phyloP scores from a whole-genome alignment of 2,113 vertebrate species.

The Melanerpes aurifrons region DNA sequence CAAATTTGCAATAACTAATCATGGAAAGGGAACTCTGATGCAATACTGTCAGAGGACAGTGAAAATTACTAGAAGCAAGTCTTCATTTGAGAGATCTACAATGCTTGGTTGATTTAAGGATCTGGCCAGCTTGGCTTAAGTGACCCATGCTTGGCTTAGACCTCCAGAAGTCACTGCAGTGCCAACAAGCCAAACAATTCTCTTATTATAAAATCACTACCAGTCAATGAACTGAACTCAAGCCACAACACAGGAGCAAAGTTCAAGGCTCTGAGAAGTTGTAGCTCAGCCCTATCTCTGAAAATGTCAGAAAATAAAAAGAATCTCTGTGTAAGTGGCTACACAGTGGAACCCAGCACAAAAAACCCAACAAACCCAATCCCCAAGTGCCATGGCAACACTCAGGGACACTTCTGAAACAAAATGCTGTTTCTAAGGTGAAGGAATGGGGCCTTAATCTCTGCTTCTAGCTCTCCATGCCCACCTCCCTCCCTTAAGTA shows the following conservation, averaged over 20 bases:
- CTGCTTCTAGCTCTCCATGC: not conserved
- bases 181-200: constrained; percentile 33
- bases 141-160: not conserved
- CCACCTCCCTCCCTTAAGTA: not conserved
- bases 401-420: constrained; percentile 5
- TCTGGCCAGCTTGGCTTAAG: constrained; percentile 27
- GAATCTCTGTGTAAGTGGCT: not conserved
- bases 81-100: constrained; percentile 47
- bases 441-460: constrained; percentile 40
- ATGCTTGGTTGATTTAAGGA: constrained; percentile 24
- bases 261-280: constrained; percentile 48
- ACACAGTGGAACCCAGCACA: not conserved
- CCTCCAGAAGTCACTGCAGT: constrained; percentile 7
- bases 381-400: constrained; percentile 33
- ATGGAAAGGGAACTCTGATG: constrained; percentile 29
- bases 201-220: constrained; percentile 55
- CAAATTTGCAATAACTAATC: constrained; percentile 9
- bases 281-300: not conserved
- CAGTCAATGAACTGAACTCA: constrained; percentile 46
- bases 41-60: constrained; percentile 20
- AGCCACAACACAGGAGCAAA: constrained; percentile 43
- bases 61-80: constrained; percentile 44
- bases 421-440: constrained; percentile 25
- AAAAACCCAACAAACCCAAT: not conserved
- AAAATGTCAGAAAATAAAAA: constrained; percentile 49